Evolutionary conservation across 2,797 vertebrate genomes (phyloP).

Genomic region (Xerus rutilus): DNA sequence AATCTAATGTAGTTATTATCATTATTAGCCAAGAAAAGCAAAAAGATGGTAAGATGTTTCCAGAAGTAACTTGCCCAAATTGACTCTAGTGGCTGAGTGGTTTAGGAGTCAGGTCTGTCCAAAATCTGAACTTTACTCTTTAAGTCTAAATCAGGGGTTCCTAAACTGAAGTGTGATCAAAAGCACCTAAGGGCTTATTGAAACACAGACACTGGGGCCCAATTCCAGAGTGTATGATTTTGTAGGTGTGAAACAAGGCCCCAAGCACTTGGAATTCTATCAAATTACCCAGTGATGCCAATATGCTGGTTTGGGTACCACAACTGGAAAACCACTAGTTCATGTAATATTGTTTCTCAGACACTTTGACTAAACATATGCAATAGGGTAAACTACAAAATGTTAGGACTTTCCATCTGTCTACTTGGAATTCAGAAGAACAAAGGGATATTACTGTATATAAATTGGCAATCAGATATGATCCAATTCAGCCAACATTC

Average conservation of each 20-base stretch:
- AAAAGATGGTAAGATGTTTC: background rate
- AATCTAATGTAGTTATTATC: background rate
- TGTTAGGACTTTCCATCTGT: background rate
- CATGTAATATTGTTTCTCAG: background rate
- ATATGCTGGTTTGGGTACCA: background rate
- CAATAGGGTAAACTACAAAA: background rate
- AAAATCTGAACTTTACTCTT: background rate
- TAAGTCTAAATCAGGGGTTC: background rate
- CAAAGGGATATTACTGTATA: background rate
- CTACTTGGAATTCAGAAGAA: background rate
- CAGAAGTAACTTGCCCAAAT: background rate
- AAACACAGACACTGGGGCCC: rapidly evolving
- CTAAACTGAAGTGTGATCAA: background rate
- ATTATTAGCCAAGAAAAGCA: background rate
- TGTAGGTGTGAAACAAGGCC: background rate
- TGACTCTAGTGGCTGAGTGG: background rate
- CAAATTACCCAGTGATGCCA: background rate
- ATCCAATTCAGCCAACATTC: background rate
- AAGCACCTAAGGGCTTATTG: background rate
- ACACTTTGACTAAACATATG: background rate
- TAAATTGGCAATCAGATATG: background rate
- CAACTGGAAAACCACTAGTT: background rate
- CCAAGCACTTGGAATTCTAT: background rate
- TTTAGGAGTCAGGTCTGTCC: background rate
- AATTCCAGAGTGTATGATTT: background rate